Percentiles rank a stretch among this genome's conserved stretches.
Conservation (phyloP, 1,140 invertebrate species). For the Penaeus japonicus region DNA sequence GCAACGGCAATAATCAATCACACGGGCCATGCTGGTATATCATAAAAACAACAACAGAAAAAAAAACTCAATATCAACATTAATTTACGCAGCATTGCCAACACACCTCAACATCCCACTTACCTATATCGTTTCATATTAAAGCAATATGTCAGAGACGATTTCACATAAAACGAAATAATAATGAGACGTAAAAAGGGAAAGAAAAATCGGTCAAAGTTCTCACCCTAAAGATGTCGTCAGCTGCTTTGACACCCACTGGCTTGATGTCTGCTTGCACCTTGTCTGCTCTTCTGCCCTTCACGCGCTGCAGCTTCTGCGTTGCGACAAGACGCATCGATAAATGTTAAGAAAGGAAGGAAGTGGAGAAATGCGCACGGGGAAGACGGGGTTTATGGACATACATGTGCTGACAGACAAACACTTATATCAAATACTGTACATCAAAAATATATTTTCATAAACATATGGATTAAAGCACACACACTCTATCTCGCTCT, state of each 20-base stretch:
- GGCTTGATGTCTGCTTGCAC: slow-evolving; percentile 64
- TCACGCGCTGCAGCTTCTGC: slow-evolving; percentile 63
- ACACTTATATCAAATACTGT: too few relatives aligned
- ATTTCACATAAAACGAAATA: background rate
- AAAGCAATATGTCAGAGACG: background rate
- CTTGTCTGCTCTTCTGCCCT: slow-evolving; percentile 63
- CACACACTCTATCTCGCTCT: too few relatives aligned
- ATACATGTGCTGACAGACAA: background rate
- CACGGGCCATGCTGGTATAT: too few relatives aligned
- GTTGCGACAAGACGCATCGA: slow-evolving; percentile 22
- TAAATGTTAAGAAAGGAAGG: slow-evolving; percentile 20
- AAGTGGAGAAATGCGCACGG: background rate
- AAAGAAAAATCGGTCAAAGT: background rate
- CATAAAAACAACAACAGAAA: too few relatives aligned
- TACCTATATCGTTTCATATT: too few relatives aligned
- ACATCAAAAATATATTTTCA: too few relatives aligned
- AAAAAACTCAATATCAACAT: too few relatives aligned
- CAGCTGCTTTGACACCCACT: slow-evolving; percentile 66
- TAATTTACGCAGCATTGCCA: too few relatives aligned
- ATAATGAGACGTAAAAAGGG: background rate
- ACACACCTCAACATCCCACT: too few relatives aligned
- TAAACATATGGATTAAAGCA: too few relatives aligned
- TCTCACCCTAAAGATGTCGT: slow-evolving; percentile 67
- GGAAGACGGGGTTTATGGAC: background rate
- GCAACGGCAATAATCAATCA: too few relatives aligned